Conservation (phyloP, 2,113 vertebrate genomes). For the Dromaius novaehollandiae region DNA sequence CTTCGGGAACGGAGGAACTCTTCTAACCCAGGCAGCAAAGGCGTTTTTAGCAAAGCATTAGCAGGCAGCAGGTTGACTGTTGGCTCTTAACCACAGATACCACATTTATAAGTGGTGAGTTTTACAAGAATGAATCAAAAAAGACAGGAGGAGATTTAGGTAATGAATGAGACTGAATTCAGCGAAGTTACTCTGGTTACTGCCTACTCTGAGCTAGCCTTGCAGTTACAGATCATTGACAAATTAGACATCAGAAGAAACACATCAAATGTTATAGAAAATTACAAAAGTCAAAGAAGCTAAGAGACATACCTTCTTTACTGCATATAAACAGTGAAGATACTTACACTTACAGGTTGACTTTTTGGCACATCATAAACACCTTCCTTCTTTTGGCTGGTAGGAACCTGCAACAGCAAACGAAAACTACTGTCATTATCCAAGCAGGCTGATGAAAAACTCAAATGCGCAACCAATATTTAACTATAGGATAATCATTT, state of each 20-base stretch:
- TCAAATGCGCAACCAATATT: not conserved
- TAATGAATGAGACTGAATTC: not conserved
- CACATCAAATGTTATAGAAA: not conserved
- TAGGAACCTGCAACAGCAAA: constrained; percentile 88
- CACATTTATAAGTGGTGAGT: not conserved
- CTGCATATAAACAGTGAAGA: not conserved
- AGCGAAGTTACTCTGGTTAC: not conserved
- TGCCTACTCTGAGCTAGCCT: not conserved
- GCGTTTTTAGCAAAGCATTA: not conserved
- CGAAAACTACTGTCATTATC: not conserved
- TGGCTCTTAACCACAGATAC: not conserved
- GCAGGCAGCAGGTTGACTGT: not conserved
- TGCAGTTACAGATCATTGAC: not conserved
- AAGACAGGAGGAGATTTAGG: not conserved
- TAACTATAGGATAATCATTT: not conserved
- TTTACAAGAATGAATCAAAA: not conserved
- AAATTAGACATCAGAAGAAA: not conserved
- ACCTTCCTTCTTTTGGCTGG: constrained; percentile 99
- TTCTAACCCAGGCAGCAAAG: not conserved
- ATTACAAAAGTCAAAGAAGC: not conserved
- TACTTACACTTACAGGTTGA: constrained; percentile 98
- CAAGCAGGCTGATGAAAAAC: not conserved
- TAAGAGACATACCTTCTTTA: not conserved
- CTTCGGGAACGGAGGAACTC: not conserved
- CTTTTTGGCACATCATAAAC: constrained; percentile 99